These are phyloP conservation scores for Noctua janthina DNA, from an alignment of 2,888 invertebrate genomes.

Conservation along the genomic window DNA sequence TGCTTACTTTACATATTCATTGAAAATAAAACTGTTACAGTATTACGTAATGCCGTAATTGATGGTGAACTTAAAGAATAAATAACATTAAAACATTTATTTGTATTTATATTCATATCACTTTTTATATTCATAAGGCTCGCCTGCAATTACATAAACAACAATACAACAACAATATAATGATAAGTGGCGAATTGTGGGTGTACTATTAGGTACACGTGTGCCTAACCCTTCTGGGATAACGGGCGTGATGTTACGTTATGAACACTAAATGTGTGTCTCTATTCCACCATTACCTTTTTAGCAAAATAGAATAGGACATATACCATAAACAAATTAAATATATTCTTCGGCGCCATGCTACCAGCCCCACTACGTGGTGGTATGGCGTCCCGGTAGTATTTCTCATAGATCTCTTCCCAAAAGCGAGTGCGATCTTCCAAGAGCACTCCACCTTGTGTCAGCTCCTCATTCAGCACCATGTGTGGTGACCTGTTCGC, in stretches of 20 bases:
- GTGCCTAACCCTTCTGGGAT: neutral
- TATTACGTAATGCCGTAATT: no score
- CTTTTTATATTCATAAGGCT: no score
- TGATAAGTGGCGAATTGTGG: no score
- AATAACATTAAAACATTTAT: no score
- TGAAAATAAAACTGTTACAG: no score
- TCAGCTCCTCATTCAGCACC: conserved; percentile 67
- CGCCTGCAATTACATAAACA: no score
- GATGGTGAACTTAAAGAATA: no score
- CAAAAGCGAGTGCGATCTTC: conserved; percentile 70
- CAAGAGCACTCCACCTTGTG: conserved; percentile 66
- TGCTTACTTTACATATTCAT: no score
- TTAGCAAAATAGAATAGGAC: neutral
- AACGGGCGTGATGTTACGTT: neutral
- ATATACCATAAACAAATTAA: neutral
- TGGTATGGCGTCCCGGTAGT: conserved; percentile 70
- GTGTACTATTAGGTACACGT: no score
- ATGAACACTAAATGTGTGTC: neutral
- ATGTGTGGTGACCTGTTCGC: conserved; percentile 70
- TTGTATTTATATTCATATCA: no score
- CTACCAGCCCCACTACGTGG: conserved; percentile 56
- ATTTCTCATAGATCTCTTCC: conserved; percentile 73
- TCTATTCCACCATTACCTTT: neutral
- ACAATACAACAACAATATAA: no score
- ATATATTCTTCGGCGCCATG: neutral